A percentile compares a stretch with the other conserved stretches of the same genome.
Evolutionary conservation across 2,797 vertebrate genomes (phyloP).

Genomic region (Hapalemur alaotrensis): DNA sequence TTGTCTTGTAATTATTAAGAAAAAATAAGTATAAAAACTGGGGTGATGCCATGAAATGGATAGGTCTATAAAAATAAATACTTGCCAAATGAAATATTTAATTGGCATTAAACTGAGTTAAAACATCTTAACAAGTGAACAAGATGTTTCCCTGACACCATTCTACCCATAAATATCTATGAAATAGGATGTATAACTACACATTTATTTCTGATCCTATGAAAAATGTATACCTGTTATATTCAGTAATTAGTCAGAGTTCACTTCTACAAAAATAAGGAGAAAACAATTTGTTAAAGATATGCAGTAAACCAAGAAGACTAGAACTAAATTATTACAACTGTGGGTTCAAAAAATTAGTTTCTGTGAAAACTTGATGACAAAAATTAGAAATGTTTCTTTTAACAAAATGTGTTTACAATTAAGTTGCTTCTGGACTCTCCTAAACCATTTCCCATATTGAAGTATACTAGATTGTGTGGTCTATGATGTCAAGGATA

Average conservation of each 20-base stretch:
- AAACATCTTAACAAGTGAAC: neutral
- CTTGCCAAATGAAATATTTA: conserved; percentile 13
- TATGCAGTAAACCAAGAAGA: neutral
- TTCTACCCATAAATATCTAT: neutral
- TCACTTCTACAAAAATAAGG: neutral
- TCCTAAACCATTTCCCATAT: neutral
- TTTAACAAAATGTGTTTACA: neutral
- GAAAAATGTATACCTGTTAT: neutral
- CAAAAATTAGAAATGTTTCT: neutral
- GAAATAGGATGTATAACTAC: neutral
- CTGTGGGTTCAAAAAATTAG: neutral
- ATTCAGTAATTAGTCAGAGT: neutral
- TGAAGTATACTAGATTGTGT: neutral
- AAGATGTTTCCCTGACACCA: neutral
- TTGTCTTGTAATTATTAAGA: neutral
- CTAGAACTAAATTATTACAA: neutral
- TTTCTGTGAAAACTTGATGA: conserved; percentile 10
- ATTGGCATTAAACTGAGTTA: neutral
- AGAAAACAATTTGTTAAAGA: neutral
- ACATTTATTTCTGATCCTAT: neutral
- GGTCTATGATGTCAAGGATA: neutral
- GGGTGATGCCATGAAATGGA: neutral
- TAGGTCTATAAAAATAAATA: neutral
- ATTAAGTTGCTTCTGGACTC: neutral
- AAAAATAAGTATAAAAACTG: conserved; percentile 18